Base-by-base conservation (phyloP, 1,140 invertebrate species). In the Schlechtendalia chinensis region DNA sequence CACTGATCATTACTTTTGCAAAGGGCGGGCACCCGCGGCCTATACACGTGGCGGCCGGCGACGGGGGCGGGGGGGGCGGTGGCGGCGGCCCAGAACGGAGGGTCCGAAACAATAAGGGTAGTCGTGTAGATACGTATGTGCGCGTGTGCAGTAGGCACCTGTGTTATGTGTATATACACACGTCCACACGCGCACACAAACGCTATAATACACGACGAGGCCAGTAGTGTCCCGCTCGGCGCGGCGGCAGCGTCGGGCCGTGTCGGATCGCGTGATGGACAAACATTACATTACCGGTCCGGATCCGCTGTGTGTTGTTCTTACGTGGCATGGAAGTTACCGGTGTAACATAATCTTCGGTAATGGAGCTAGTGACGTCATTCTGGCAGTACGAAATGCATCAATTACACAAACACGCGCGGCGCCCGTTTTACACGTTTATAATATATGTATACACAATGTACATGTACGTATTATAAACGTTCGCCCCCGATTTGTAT, bases 331-430 rank as follows among this genome's bases (percentile, higher is more conserved):
- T 14, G 19, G n/a, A 77, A 63, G 75, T 63, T 79, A 79, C 58
- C 69, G 50, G 69, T 47, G 75, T 79, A 79, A 79, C 75, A 63
- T 79, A 79, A 79, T 79, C 75, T 79, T 19, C 39, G 75, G 75
- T 79, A 79, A 79, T 79, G 75, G 75, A 79, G 58, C 75, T n/a
- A 79, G 75, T 79, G 75, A 79, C 75, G 75, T 79, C 75, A 79
- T 16, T 39, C 72, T 22, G 32, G 54, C 32, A 59, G 32, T 45
- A 77, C 74, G 16, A 61, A 77, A 63, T 47, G 75, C 75, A 79
- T 79, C 75, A 63, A 79, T 79, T 79, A 79, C 75, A 79, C 16
- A 79, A 56, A 59, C 72, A 45, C 72, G 29, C 56, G 75, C 22
- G 75, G 75, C 56, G 39, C 50, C 24, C 24, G 12, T 47, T 72